Percentiles rank a stretch among this genome's conserved stretches.
Evolutionary conservation across 2,797 vertebrate species (phyloP).

Genomic region (Danio jaintianensis): DNA sequence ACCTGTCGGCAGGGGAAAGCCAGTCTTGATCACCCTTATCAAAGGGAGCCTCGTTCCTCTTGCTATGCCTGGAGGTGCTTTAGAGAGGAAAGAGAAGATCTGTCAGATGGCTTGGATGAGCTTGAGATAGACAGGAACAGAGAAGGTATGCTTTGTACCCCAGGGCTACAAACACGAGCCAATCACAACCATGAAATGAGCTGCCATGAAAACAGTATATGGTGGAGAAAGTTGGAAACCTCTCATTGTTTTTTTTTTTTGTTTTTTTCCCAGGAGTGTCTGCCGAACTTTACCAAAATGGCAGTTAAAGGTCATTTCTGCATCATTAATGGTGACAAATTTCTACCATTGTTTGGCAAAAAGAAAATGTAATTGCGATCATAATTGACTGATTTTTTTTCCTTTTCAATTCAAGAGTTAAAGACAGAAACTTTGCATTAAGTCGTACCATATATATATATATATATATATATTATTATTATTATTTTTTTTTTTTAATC

Average conservation of each 20-base stretch:
- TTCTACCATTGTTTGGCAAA: background rate
- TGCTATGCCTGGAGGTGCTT: constrained; percentile 73
- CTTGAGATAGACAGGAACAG: constrained; percentile 44
- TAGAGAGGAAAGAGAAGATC: constrained; percentile 70
- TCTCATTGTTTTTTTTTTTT: constrained; percentile 8
- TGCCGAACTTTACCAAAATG: constrained; percentile 15
- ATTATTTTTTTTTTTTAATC: too few relatives aligned
- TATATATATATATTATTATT: too few relatives aligned
- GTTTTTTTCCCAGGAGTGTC: background rate
- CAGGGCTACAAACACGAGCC: constrained; percentile 49
- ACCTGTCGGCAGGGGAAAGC: constrained; percentile 77
- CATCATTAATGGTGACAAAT: background rate
- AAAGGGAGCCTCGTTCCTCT: constrained; percentile 72
- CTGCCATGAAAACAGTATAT: constrained; percentile 42
- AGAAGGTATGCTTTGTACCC: constrained; percentile 59
- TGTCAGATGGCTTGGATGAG: constrained; percentile 62
- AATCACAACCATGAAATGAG: constrained; percentile 46
- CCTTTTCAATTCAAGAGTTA: too few relatives aligned
- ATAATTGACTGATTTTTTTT: background rate
- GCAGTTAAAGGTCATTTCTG: background rate
- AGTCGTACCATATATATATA: too few relatives aligned
- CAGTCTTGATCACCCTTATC: constrained; percentile 83
- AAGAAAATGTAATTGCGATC: too few relatives aligned
- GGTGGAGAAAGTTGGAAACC: constrained; percentile 33
- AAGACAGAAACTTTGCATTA: too few relatives aligned